phyloP scores from a whole-genome alignment of 2,797 vertebrate genomes.

The Sebastes diploproa region DNA sequence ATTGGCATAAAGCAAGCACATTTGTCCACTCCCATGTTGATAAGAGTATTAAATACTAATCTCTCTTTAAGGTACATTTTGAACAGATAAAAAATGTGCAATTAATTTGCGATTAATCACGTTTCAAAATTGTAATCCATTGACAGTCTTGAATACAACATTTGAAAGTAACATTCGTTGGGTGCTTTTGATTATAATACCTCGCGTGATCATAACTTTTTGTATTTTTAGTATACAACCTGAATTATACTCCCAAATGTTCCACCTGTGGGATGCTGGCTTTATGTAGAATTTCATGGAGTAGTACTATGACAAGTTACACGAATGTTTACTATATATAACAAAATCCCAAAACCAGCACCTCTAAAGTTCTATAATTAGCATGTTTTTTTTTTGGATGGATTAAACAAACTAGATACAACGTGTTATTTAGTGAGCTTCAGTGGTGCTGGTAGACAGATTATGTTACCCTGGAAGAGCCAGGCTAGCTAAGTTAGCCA shows the following conservation, averaged over 20 bases:
- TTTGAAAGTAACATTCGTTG: background rate
- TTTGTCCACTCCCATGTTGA: too few relatives aligned
- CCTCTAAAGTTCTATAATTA: background rate
- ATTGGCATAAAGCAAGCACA: too few relatives aligned
- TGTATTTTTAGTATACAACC: background rate
- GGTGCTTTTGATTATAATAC: background rate
- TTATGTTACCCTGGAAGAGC: background rate
- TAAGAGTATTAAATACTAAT: too few relatives aligned
- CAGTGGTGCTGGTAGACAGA: background rate
- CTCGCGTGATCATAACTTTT: background rate
- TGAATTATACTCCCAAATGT: background rate
- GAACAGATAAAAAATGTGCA: too few relatives aligned
- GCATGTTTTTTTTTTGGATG: background rate
- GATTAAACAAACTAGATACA: background rate
- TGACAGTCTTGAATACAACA: background rate
- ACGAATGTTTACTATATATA: background rate
- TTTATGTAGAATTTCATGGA: too few relatives aligned
- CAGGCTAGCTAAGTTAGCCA: background rate
- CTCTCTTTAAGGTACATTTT: too few relatives aligned
- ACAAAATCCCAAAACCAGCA: background rate
- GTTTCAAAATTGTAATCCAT: too few relatives aligned
- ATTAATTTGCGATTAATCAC: too few relatives aligned
- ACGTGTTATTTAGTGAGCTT: background rate
- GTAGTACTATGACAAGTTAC: too few relatives aligned
- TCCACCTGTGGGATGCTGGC: too few relatives aligned